These are phyloP conservation scores for Diplosoma virens DNA, from an alignment of 23 tunicate species.

Conservation along the genomic window DNA sequence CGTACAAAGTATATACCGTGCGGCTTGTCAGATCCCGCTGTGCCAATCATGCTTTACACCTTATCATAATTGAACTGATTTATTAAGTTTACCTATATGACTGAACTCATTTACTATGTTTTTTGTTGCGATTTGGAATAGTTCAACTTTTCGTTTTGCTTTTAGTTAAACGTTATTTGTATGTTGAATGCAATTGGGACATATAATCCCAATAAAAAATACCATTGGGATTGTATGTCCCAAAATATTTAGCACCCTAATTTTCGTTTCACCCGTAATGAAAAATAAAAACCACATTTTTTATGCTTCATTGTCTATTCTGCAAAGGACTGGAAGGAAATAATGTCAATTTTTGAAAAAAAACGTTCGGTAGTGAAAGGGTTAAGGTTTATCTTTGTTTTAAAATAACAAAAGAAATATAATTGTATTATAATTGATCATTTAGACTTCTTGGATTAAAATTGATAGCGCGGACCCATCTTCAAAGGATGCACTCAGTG, in stretches of 20 bases:
- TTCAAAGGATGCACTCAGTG: no score
- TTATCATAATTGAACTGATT: neutral
- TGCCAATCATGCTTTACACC: conserved; percentile 7
- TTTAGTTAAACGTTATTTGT: neutral
- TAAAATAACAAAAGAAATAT: no score
- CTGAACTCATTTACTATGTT: no score
- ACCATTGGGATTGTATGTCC: conserved; percentile 12
- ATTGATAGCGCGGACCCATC: no score
- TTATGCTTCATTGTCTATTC: conserved; percentile 4
- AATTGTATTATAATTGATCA: no score
- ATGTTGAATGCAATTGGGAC: conserved; percentile 11
- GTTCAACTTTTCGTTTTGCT: no score
- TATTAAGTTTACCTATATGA: no score
- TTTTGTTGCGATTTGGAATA: neutral
- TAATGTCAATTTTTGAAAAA: neutral
- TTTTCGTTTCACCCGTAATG: neutral
- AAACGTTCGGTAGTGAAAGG: conserved; percentile 24
- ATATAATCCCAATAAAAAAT: conserved; percentile 2
- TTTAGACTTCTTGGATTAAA: no score
- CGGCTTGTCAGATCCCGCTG: conserved; percentile 24
- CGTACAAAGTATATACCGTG: conserved; percentile 12
- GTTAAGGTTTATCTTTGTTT: no score
- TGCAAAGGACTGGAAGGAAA: conserved; percentile 8
- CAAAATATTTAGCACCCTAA: conserved; percentile 8
- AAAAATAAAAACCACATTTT: conserved; percentile 2